Percentiles rank a stretch among this genome's conserved stretches.
These are phyloP conservation scores for Tenthredo livida DNA, from an alignment of 2,888 invertebrate genomes.

Conservation along the genomic window DNA sequence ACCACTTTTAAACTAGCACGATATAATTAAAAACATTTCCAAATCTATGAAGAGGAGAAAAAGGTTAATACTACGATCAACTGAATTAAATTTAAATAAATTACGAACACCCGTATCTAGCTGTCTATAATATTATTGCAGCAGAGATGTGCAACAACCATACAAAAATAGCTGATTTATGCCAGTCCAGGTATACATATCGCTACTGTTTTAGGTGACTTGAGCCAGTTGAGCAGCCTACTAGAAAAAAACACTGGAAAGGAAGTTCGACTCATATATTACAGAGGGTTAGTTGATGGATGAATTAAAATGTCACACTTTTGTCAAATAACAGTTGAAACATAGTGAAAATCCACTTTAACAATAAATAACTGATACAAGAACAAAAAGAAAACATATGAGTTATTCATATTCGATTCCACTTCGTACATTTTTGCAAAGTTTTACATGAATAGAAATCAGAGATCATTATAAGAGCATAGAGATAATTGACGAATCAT, in stretches of 20 bases:
- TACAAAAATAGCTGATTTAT: neutral
- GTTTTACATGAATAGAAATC: neutral
- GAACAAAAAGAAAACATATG: neutral
- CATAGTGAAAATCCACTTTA: neutral
- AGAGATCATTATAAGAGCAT: no score
- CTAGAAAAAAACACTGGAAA: neutral
- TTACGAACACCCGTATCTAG: neutral
- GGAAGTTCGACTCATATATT: conserved; percentile 19
- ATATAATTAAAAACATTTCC: neutral
- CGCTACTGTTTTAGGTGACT: conserved; percentile 15
- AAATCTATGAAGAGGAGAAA: neutral
- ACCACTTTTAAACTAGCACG: neutral
- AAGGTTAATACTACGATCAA: neutral
- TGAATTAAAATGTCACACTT: neutral
- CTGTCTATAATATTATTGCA: neutral
- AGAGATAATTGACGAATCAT: neutral
- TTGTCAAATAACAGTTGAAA: neutral
- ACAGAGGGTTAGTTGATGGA: conserved; percentile 2
- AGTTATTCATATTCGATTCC: neutral
- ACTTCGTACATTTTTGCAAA: neutral
- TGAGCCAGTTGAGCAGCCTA: neutral
- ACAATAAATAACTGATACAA: neutral
- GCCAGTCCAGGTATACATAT: neutral
- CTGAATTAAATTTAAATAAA: neutral
- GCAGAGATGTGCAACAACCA: neutral